Evolutionary conservation across 2,888 invertebrate genomes (phyloP).

Genomic region (Melinaea menophilus): DNA sequence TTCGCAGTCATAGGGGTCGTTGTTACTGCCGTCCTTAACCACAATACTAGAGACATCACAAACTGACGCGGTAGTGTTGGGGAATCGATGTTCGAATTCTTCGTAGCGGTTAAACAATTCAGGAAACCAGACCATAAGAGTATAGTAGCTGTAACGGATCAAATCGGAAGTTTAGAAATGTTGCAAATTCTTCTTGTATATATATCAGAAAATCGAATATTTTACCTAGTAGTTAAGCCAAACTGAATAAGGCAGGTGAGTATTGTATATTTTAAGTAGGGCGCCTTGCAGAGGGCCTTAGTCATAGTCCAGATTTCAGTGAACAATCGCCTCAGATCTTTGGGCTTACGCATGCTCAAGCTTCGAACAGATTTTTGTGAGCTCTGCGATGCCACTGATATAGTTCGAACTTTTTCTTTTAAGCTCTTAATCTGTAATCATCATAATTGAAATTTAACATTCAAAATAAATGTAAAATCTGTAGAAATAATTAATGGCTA

Average conservation of each 20-base stretch:
- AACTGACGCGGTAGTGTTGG: conserved; percentile 83
- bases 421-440: conserved; percentile 81
- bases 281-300: conserved; percentile 84
- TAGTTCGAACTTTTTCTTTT: conserved; percentile 81
- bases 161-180: background rate
- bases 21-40: conserved; percentile 60
- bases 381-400: conserved; percentile 80
- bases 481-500: background rate
- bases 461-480: too few relatives aligned
- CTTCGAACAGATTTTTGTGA: conserved; percentile 83
- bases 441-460: background rate
- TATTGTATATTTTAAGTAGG: conserved; percentile 85
- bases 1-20: conserved; percentile 78
- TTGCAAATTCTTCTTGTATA: background rate
- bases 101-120: conserved; percentile 91
- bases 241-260: conserved; percentile 90
- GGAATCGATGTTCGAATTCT: conserved; percentile 82
- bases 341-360: conserved; percentile 83
- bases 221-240: conserved; percentile 85
- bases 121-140: conserved; percentile 95
- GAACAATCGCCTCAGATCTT: conserved; percentile 83
- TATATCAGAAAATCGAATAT: background rate
- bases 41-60: conserved; percentile 86
- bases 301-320: conserved; percentile 86
- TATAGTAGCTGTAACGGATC: conserved; percentile 85